Evolutionary conservation across 2,113 vertebrate genomes (phyloP), one percentile per base, ranked within the genome.

Genomic region (Rafetus swinhoei): DNA sequence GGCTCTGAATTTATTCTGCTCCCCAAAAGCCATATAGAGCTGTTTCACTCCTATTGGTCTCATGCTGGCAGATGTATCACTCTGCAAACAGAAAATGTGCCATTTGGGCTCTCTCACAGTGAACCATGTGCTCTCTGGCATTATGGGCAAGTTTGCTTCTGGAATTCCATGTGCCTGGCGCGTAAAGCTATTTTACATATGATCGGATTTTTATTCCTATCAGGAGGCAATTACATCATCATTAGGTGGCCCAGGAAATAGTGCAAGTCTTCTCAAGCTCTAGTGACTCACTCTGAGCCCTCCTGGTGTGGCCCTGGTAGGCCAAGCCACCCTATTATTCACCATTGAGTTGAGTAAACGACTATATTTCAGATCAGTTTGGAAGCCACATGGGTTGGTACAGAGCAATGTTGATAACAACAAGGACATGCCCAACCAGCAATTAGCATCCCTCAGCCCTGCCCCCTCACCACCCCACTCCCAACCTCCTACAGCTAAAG

Each of bases 241-340:
- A 69, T 92, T 85, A 94, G 79, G 93, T 95, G 93, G 95, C 95
- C 94, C 93, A 90, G 95, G 93, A 93, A 93, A 84, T 60, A 65
- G 9, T 83, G 93, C 95, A 96, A 96, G 97, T 85, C 95, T 88
- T 87, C 96, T 95, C 95, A 96, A 94, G 95, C 93, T 88, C 86
- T 69, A 3, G 82, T 97, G 96, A 97, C 13, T 96, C 96, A 97
- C 0, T 4, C 82, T 82, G 82, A 96, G 93, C 95, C 52, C 89
- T 91, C 90, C 62, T 24, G 95, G 96, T 92, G 92, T 94, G 95
- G 91, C 92, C 93, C 93, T 95, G 93, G 96, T 94, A 93, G 93
- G 97, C 88, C 94, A 96, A 35, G 77, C 96, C 95, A 85, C 82
- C 82, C 0, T 69, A 0, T 97, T 96, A 97, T 54, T 97, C 96